These are phyloP conservation scores for Stenodera caucasica DNA, from an alignment of 2,888 invertebrate genomes.

Conservation along the genomic window DNA sequence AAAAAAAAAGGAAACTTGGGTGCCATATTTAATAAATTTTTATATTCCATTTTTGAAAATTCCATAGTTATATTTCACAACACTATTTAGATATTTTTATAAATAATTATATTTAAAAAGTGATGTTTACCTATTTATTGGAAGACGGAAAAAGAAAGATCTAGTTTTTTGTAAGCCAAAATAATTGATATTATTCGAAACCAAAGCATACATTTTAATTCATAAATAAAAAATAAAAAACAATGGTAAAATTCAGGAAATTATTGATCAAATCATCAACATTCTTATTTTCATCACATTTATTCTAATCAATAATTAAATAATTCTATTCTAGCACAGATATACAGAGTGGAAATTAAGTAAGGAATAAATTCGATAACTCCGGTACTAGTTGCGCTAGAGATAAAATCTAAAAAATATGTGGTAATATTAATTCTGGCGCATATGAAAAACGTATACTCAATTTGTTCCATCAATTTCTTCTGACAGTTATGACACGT, in stretches of 20 bases:
- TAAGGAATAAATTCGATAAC: too few species aligned
- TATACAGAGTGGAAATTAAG: too few species aligned
- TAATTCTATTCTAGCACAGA: not conserved
- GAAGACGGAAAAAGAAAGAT: constrained; percentile 27
- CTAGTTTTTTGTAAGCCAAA: constrained; percentile 43
- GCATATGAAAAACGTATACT: too few species aligned
- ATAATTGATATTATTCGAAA: constrained; percentile 22
- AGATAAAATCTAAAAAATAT: too few species aligned
- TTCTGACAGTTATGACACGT: too few species aligned
- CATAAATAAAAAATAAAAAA: constrained; percentile 10
- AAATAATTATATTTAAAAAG: constrained; percentile 35
- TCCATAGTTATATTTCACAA: constrained; percentile 34
- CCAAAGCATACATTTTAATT: constrained; percentile 24
- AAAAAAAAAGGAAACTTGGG: constrained; percentile 24
- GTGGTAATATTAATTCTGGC: too few species aligned
- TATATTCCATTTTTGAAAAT: constrained; percentile 43
- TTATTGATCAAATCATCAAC: constrained; percentile 15
- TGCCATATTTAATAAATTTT: constrained; percentile 41
- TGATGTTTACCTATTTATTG: constrained; percentile 39
- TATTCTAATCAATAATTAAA: constrained; percentile 4
- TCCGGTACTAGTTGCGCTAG: too few species aligned
- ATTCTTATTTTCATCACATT: constrained; percentile 9
- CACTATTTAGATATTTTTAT: constrained; percentile 48
- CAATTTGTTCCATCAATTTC: too few species aligned
- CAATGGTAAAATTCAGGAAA: constrained; percentile 14